These are phyloP conservation scores for Gasteruption jaculator DNA, from an alignment of 2,888 invertebrate species.

Conservation along the genomic window DNA sequence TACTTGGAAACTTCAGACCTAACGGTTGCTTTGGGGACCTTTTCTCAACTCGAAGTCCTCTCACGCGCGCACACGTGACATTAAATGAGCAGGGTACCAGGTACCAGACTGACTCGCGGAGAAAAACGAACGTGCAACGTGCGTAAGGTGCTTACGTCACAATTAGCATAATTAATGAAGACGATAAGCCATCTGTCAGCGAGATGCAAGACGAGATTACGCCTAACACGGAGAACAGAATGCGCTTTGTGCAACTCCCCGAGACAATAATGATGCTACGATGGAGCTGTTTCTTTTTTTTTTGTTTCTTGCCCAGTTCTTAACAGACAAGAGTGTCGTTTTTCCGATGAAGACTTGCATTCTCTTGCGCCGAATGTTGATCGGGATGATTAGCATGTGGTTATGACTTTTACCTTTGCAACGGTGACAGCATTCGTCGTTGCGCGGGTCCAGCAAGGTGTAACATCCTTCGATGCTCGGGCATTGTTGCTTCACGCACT, in stretches of 20 bases:
- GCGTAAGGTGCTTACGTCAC: conserved; percentile 32
- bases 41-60: conserved; percentile 3
- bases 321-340: too few species aligned
- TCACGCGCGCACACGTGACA: conserved; percentile 10
- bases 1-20: not conserved
- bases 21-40: conserved; percentile 3
- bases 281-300: too few species aligned
- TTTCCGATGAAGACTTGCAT: too few species aligned
- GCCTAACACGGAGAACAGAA: conserved; percentile 28
- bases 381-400: too few species aligned
- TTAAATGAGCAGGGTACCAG: too few species aligned
- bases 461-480: conserved; percentile 83
- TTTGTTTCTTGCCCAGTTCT: too few species aligned
- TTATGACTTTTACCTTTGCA: conserved; percentile 87
- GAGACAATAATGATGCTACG: too few species aligned
- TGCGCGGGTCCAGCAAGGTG: conserved; percentile 65
- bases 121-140: too few species aligned
- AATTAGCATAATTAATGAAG: conserved; percentile 38
- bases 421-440: conserved; percentile 74
- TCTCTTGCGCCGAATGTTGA: too few species aligned
- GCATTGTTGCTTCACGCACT: conserved; percentile 74
- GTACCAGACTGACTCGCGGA: too few species aligned
- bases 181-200: conserved; percentile 35
- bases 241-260: conserved; percentile 28
- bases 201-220: too few species aligned